phyloP scores from a whole-genome alignment of 92 coral and sea anemone species.

The Montipora capitata region DNA sequence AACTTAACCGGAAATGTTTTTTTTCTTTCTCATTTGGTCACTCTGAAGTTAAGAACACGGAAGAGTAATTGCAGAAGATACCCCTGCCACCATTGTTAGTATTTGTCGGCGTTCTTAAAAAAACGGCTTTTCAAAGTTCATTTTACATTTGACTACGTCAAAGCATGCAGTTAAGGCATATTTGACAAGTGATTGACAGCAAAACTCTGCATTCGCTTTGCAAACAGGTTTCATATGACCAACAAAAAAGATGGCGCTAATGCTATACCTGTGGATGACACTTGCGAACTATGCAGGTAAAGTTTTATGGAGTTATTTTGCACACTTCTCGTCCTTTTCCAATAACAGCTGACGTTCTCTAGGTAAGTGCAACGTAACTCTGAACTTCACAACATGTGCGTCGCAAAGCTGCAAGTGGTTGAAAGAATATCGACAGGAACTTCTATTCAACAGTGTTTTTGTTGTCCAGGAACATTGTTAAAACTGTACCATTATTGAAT shows the following conservation, averaged over 20 bases:
- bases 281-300: conserved; percentile 3
- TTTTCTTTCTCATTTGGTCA: background rate
- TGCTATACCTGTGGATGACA: background rate
- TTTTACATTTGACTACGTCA: background rate
- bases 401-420: too few species aligned
- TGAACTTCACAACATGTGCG: too few species aligned
- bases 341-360: too few species aligned
- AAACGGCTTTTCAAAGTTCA: background rate
- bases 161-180: background rate
- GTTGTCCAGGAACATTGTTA: too few species aligned
- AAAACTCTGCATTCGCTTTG: background rate
- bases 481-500: too few species aligned
- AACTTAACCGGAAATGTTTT: conserved; percentile 22
- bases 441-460: too few species aligned
- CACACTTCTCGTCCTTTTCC: background rate
- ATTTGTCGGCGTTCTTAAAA: too few species aligned
- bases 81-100: too few species aligned
- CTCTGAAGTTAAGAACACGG: background rate
- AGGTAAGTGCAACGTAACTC: too few species aligned
- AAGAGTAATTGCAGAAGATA: background rate
- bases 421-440: too few species aligned
- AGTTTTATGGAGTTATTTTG: background rate
- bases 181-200: background rate
- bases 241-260: background rate
- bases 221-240: background rate